Percentiles rank a stretch among this genome's conserved stretches.
phyloP scores from a whole-genome alignment of 1,140 invertebrate species.

The Colletes latitarsis region DNA sequence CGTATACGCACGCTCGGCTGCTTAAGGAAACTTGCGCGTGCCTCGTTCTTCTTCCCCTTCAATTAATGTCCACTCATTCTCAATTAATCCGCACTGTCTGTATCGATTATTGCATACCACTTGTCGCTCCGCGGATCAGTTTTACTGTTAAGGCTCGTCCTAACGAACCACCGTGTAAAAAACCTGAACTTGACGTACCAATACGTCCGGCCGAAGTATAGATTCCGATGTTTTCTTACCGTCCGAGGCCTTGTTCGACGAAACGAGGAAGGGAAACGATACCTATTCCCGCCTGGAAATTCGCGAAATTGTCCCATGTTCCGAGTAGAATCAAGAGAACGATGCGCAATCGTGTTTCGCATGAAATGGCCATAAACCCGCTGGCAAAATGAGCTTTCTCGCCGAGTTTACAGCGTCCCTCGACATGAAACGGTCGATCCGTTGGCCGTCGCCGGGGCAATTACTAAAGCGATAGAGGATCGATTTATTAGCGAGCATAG shows the following conservation, averaged over 20 bases:
- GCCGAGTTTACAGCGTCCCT: background rate
- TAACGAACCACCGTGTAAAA: slow-evolving; percentile 53
- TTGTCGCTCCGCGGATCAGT: slow-evolving; percentile 60
- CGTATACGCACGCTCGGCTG: slow-evolving; percentile 36
- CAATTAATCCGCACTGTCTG: slow-evolving; percentile 76
- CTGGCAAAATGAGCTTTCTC: background rate
- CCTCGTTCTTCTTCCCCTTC: slow-evolving; percentile 65
- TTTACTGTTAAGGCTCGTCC: slow-evolving; percentile 53
- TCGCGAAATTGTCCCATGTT: slow-evolving; percentile 35
- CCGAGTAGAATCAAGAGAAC: slow-evolving; percentile 36
- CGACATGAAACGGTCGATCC: background rate
- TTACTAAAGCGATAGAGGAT: background rate
- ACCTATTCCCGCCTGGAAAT: slow-evolving; percentile 28
- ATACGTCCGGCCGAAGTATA: slow-evolving; percentile 41
- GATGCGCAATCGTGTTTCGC: slow-evolving; percentile 32
- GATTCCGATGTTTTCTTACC: slow-evolving; percentile 27
- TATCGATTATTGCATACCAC: slow-evolving; percentile 72
- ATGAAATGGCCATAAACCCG: slow-evolving; percentile 13
- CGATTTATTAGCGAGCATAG: background rate
- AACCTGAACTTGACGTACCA: slow-evolving; percentile 46
- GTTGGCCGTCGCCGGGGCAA: background rate
- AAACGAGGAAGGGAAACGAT: slow-evolving; percentile 32
- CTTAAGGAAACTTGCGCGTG: slow-evolving; percentile 66
- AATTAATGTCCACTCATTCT: slow-evolving; percentile 71
- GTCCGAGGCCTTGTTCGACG: slow-evolving; percentile 34